phyloP scores from a whole-genome alignment of 2,888 invertebrate genomes.

The Sacculina carcini region DNA sequence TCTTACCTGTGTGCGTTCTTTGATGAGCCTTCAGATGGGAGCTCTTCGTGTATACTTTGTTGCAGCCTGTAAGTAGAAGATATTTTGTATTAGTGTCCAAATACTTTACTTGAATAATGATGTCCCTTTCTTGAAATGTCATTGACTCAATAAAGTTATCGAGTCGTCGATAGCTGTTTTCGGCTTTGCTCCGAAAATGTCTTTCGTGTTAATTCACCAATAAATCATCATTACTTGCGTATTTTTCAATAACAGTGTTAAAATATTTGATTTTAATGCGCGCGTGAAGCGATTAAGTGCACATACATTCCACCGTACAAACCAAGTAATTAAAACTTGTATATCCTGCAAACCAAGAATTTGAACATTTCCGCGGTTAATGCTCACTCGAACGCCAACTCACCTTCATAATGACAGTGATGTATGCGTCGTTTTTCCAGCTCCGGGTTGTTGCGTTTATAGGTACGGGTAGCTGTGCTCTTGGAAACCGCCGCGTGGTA shows the following conservation, averaged over 20 bases:
- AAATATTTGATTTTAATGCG: not conserved
- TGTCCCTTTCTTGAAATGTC: not conserved
- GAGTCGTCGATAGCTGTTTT: too few relatives aligned
- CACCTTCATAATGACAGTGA: slow-evolving; percentile 62
- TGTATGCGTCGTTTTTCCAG: slow-evolving; percentile 83
- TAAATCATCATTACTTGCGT: not conserved
- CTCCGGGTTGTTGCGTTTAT: slow-evolving; percentile 80
- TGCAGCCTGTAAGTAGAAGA: slow-evolving; percentile 9
- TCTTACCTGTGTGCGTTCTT: slow-evolving; percentile 14
- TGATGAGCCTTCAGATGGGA: slow-evolving; percentile 14
- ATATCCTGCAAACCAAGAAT: not conserved
- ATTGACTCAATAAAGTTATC: too few relatives aligned
- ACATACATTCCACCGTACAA: not conserved
- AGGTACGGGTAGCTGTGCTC: too few relatives aligned
- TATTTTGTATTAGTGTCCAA: not conserved
- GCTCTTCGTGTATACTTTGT: slow-evolving; percentile 14
- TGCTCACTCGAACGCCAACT: not conserved
- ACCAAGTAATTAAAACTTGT: not conserved
- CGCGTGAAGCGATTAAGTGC: not conserved
- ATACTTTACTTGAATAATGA: not conserved
- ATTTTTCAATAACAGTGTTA: not conserved
- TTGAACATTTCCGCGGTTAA: too few relatives aligned
- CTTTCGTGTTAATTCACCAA: too few relatives aligned
- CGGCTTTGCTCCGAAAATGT: too few relatives aligned
- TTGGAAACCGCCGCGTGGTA: too few relatives aligned